Evolutionary conservation across 1,140 invertebrate species (phyloP).

Genomic region (Drosophila bifasciata): DNA sequence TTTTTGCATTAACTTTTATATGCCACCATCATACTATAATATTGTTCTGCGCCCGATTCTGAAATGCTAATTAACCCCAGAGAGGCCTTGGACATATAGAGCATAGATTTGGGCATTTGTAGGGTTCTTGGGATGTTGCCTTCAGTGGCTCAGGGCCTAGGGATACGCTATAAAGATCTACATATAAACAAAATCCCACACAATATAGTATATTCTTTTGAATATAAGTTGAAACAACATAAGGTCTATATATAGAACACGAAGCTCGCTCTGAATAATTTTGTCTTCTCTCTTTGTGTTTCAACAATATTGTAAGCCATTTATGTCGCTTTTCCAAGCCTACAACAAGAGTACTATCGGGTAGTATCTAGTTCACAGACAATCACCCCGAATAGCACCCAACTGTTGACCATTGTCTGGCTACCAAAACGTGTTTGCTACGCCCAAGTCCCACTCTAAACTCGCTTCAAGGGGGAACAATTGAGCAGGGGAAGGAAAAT

Average conservation of each 20-base stretch:
- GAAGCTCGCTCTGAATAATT: slow-evolving; percentile 7
- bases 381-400: slow-evolving; percentile 17
- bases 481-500: slow-evolving; percentile 29
- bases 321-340: slow-evolving; percentile 16
- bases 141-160: background rate
- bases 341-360: slow-evolving; percentile 9
- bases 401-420: slow-evolving; percentile 62
- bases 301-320: slow-evolving; percentile 21
- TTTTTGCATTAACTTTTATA: slow-evolving; percentile 60
- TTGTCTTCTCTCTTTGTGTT: background rate
- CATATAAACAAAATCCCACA: background rate
- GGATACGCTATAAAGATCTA: background rate
- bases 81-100: slow-evolving; percentile 25
- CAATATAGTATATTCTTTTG: background rate
- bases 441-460: slow-evolving; percentile 34
- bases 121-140: background rate
- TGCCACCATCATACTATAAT: slow-evolving; percentile 46
- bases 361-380: slow-evolving; percentile 55
- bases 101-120: slow-evolving; percentile 14
- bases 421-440: slow-evolving; percentile 66
- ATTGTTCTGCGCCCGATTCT: slow-evolving; percentile 54
- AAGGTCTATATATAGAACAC: slow-evolving; percentile 9
- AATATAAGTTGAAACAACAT: background rate
- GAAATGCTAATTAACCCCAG: slow-evolving; percentile 41
- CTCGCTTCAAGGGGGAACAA: slow-evolving; percentile 49